Evolutionary conservation across 2,888 invertebrate species (phyloP), one percentile per base, ranked within the genome.

Genomic region (Pegoplata infirma): DNA sequence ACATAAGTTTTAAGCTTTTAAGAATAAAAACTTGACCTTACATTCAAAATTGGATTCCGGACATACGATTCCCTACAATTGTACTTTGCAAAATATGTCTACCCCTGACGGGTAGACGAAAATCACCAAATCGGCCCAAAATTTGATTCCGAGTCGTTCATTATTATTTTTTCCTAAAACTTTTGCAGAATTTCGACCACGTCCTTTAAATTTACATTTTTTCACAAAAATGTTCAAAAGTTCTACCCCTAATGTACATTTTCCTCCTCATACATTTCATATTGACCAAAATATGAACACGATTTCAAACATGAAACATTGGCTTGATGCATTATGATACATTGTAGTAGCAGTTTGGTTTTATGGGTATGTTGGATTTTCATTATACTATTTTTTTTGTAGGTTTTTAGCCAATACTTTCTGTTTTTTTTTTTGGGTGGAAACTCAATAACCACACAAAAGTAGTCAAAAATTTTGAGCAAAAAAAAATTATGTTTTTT

Each of bases 321-420:
- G 40, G 28, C 46, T 46, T 66, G 36, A 71, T 76, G 56, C 76
- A 69, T 76, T 66, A 59, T 71, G 71, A 76, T 59, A 76, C 76
- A 76, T 46, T 71, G 69, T 66, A n/a, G n/a, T n/a, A 64, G 51
- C 76, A 76, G 67, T 67, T 67, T 53, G 59, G 17, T 67, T 74
- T 74, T 67, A 74, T 74, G 40, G 59, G 12, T n/a, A 47, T 51
- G 49, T 66, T 72, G 56, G 16, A 25, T 25, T 23, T 55, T 17
- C 12, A 58, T 47, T 58, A 8, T 49, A 36, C 25, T 19, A 23
- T 49, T 40, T 17, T 44, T 14, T 44, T 8, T 3, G 5, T 32
- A 2, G 19, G 3, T 17, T 28, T 12, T 10, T n/a, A n/a, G n/a
- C n/a, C n/a, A n/a, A n/a, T n/a, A n/a, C 5, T n/a, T 19, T n/a